Evolutionary conservation across 2,797 vertebrate genomes (phyloP), one percentile per base, ranked within the genome.

Genomic region (Podarcis siculus): DNA sequence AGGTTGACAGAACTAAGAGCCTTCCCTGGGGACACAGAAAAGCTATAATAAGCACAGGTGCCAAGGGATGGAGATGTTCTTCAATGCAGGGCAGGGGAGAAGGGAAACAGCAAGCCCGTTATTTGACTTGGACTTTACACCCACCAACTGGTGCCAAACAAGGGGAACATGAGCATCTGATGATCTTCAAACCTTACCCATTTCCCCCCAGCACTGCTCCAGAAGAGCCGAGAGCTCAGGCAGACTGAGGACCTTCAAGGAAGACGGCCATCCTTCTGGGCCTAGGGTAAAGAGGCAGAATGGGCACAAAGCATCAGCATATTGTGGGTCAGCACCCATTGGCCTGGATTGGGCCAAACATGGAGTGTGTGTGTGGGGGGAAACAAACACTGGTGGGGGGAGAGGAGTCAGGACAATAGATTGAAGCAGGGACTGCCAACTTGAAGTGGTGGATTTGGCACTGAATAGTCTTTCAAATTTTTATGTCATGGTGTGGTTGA

Each of bases 1-100:
- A 98, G 97, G 67, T 97, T 98, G 90, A 99, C 95, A 0, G 96
- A 97, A 90, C 97, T 97, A 89, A 99, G 91, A 58, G 94, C 95
- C 86, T 96, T 97, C 39, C 97, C 99, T 99, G 92, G 83, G 69
- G 83, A 89, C 0, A 84, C 39, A 92, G 79, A 86, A 12, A 35
- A 86, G 15, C 17, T 15, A 49, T 39, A 81, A 64, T 4, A 45
- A 10, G 9, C 67, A 64, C 25, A 25, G 66, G 4, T 2, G 7
- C 76, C 5, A 32, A 15, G 80, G 37, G 72, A 1, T 13, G 35
- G 55, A 25, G 17, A 61, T 83, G 58, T 23, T 30, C 0, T 8
- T 77, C 21, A 27, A 49, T 2, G 27, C 27, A 17, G 71, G 15
- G 21, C 45, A 12, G 35, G 13, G 10, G 61, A 37, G 32, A 73